A percentile compares a stretch with the other conserved stretches of the same genome.
phyloP scores from a whole-genome alignment of 2,113 vertebrate species.

The Boulengeromyrus knoepffleri region DNA sequence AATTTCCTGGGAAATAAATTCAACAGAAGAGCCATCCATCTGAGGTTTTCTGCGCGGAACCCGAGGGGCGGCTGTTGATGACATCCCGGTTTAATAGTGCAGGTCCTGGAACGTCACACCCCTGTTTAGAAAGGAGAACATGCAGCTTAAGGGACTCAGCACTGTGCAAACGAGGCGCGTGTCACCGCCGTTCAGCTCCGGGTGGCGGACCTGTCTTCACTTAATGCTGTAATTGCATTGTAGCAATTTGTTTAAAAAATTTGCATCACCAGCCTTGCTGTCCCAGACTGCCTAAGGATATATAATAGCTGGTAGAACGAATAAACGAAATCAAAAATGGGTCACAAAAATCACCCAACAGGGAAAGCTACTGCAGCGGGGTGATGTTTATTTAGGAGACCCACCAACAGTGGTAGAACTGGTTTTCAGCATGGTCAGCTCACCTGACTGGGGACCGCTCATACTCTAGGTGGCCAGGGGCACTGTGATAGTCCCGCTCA shows the following conservation, averaged over 20 bases:
- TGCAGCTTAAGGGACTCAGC: background rate
- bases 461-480: background rate
- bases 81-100: background rate
- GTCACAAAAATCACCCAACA: background rate
- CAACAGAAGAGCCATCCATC: background rate
- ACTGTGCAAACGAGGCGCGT: background rate
- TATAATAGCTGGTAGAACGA: background rate
- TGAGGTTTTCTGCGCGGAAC: background rate
- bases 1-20: background rate
- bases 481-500: background rate
- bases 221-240: background rate
- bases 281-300: background rate
- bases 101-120: slow-evolving; percentile 3
- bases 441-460: slow-evolving; percentile 11
- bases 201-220: background rate
- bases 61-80: background rate
- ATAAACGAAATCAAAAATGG: background rate
- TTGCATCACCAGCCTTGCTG: background rate
- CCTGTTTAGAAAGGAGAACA: background rate
- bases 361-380: background rate
- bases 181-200: background rate
- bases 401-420: background rate
- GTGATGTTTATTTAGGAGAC: background rate
- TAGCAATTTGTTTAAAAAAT: background rate
- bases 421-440: background rate